phyloP scores from a whole-genome alignment of 2,797 vertebrate genomes.

The Anguilla pacifica region DNA sequence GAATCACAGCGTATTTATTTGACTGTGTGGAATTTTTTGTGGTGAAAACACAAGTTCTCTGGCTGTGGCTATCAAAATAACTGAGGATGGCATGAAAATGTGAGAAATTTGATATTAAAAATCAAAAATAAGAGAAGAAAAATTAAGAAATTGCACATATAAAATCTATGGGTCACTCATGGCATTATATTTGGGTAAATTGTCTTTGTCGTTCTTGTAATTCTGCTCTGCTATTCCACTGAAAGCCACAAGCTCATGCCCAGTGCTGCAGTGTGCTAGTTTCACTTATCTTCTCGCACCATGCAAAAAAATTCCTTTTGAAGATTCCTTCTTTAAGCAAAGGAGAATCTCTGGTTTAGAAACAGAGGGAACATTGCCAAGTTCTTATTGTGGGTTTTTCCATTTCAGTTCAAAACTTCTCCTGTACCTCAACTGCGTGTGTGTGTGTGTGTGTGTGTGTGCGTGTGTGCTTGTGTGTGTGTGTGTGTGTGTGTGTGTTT shows the following conservation, averaged over 20 bases:
- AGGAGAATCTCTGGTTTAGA: conserved; percentile 8
- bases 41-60: neutral
- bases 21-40: conserved; percentile 7
- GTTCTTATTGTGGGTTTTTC: conserved; percentile 2
- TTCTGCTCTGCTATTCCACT: neutral
- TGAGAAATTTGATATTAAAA: neutral
- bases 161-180: neutral
- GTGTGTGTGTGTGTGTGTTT: no score
- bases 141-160: neutral
- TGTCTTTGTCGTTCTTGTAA: neutral
- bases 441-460: neutral
- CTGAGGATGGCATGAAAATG: neutral
- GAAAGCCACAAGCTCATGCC: neutral
- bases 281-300: conserved; percentile 14
- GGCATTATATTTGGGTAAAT: neutral
- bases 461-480: neutral
- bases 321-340: conserved; percentile 24
- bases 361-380: conserved; percentile 17
- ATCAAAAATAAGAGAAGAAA: neutral
- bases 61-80: conserved; percentile 5
- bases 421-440: neutral
- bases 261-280: neutral
- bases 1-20: conserved; percentile 20
- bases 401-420: neutral
- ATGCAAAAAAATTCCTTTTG: conserved; percentile 28